Conservation (phyloP, 2,113 vertebrate genomes). For the Antechinus flavipes region DNA sequence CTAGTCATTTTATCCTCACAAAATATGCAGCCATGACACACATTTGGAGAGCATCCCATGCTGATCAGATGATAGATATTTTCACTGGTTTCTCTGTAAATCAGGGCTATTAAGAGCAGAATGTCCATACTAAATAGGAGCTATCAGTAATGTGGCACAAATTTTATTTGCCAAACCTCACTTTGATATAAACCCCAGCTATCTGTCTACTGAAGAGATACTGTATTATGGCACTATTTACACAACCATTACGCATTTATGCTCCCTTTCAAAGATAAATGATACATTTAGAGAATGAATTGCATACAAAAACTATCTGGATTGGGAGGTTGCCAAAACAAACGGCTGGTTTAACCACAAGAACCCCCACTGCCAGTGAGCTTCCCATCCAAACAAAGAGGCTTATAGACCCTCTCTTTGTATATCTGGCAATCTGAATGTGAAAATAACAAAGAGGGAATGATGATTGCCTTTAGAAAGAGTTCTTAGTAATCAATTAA, state of each 20-base stretch:
- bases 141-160: slow-evolving; percentile 48
- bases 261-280: slow-evolving; percentile 63
- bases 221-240: slow-evolving; percentile 52
- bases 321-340: slow-evolving; percentile 61
- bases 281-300: slow-evolving; percentile 64
- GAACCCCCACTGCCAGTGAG: slow-evolving; percentile 17
- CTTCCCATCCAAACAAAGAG: slow-evolving; percentile 16
- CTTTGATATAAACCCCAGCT: slow-evolving; percentile 63
- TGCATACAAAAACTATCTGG: slow-evolving; percentile 58
- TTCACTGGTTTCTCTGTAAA: slow-evolving; percentile 63
- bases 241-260: slow-evolving; percentile 60
- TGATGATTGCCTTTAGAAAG: slow-evolving; percentile 24
- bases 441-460: slow-evolving; percentile 35
- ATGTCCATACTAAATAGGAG: slow-evolving; percentile 32
- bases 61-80: slow-evolving; percentile 57
- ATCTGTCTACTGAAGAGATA: slow-evolving; percentile 57
- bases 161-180: slow-evolving; percentile 69
- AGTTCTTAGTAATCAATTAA: slow-evolving; percentile 21
- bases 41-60: slow-evolving; percentile 50
- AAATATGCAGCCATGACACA: slow-evolving; percentile 50
- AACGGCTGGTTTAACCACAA: slow-evolving; percentile 54
- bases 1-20: slow-evolving; percentile 57
- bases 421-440: slow-evolving; percentile 16
- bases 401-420: slow-evolving; percentile 18
- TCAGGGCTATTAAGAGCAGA: slow-evolving; percentile 38